Evolutionary conservation across 2,797 vertebrate genomes (phyloP), one percentile per base, ranked within the genome.

Genomic region (Lutjanus argentimaculatus): DNA sequence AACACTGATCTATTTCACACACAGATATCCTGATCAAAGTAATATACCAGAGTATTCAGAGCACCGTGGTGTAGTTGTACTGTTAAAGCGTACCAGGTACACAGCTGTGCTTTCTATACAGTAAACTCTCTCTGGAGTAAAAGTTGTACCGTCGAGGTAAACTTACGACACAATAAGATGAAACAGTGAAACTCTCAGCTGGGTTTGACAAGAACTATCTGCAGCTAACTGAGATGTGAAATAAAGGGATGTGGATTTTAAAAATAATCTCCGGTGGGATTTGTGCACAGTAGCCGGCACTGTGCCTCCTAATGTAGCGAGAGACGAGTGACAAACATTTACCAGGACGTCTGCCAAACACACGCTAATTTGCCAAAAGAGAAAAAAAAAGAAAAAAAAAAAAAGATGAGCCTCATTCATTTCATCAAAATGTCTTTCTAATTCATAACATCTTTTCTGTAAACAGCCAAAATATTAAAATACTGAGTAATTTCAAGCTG

Each of bases 221-320:
- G 6, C 1, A 19, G n/a, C 63, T 21, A 57, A 13, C 55, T 30
- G 13, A n/a, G 5, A 11, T 40, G 6, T 46, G 13, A 40, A 57
- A 70, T 51, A 62, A 30, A 52, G 10, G 21, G 21, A 36, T 30
- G 11, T 61, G 43, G 46, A 58, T 11, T 59, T 19, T 11, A 68
- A 75, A 40, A 67, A 36, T 7, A 56, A 64, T 45, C 25, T 67
- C 45, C 7, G 4, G 2, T 30, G 2, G n/a, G 64, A 62, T 48
- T 51, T 46, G 49, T 59, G 59, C 64, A 82, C 75, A 77, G 67
- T 52, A 53, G 57, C 83, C 65, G 11, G 61, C 86, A 74, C 72
- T 75, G 70, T 59, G 58, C 12, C 45, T 55, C 11, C 21, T n/a
- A 46, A 67, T 5, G 48, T 45, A 25, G 40, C 64, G n/a, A n/a